These are phyloP conservation scores for Paragorgia papillata DNA, from an alignment of 92 coral and sea anemone genomes.

Conservation along the genomic window DNA sequence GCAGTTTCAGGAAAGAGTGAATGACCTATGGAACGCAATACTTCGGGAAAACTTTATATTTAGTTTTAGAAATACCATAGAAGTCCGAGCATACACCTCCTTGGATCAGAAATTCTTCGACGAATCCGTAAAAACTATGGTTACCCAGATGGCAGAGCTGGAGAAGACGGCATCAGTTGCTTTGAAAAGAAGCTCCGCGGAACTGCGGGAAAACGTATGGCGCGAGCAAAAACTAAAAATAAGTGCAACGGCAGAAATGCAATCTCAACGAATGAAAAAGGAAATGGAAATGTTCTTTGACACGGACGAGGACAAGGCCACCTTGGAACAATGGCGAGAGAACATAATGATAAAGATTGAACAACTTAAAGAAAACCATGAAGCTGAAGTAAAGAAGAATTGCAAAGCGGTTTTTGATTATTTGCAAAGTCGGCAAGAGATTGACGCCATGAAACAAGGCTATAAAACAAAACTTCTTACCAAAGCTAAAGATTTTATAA, in stretches of 20 bases:
- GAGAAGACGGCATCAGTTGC: neutral
- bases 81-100: constrained; percentile 19
- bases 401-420: neutral
- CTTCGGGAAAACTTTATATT: constrained; percentile 25
- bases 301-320: constrained; percentile 18
- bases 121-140: constrained; percentile 14
- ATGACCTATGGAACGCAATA: constrained; percentile 21
- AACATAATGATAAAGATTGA: neutral
- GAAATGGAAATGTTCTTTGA: constrained; percentile 16
- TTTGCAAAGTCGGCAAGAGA: constrained; percentile 14
- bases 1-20: constrained; percentile 4
- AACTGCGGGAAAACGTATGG: neutral
- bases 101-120: constrained; percentile 20
- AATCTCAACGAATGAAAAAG: neutral
- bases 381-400: neutral
- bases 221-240: neutral
- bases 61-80: constrained; percentile 31
- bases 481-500: constrained; percentile 14
- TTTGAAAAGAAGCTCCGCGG: neutral
- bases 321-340: constrained; percentile 27
- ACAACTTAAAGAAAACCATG: neutral
- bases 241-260: neutral
- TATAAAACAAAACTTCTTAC: neutral
- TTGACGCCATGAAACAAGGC: neutral
- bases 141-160: constrained; percentile 19